Conservation (phyloP, 2,888 invertebrate species). For the Cylindroiulus punctatus region DNA sequence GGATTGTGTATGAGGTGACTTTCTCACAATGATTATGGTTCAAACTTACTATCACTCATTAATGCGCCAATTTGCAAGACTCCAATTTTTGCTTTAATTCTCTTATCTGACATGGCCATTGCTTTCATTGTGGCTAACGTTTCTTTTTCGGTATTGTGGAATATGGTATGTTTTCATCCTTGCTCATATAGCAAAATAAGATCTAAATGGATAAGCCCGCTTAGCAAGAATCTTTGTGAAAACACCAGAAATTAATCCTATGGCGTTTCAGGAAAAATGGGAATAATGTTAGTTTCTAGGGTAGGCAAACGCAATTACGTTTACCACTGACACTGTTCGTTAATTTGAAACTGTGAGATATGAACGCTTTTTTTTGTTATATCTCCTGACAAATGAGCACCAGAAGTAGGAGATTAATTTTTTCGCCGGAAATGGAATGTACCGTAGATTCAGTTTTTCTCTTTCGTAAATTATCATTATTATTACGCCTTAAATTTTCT, state of each 20-base stretch:
- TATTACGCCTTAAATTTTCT: background rate
- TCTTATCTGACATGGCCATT: no score
- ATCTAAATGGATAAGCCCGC: background rate
- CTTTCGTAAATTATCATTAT: background rate
- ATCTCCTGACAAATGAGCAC: conserved; percentile 16
- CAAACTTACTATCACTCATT: no score
- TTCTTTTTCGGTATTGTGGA: no score
- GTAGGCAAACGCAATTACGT: background rate
- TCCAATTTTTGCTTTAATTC: no score
- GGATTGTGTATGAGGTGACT: no score
- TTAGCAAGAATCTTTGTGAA: background rate
- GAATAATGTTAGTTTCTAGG: background rate
- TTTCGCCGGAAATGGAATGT: conserved; percentile 34
- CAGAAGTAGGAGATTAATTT: conserved; percentile 41
- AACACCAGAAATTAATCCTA: conserved; percentile 8
- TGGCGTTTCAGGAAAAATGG: conserved; percentile 24
- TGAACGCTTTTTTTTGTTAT: conserved; percentile 8
- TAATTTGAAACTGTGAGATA: conserved; percentile 35
- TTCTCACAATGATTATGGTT: no score
- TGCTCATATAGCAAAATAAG: background rate
- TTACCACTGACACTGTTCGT: conserved; percentile 37
- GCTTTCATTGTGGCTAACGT: no score
- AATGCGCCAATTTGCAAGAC: no score
- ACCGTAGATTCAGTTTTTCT: conserved; percentile 4
- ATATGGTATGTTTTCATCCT: background rate